Evolutionary conservation across 2,797 vertebrate genomes (phyloP).

Genomic region (Falco columbarius): DNA sequence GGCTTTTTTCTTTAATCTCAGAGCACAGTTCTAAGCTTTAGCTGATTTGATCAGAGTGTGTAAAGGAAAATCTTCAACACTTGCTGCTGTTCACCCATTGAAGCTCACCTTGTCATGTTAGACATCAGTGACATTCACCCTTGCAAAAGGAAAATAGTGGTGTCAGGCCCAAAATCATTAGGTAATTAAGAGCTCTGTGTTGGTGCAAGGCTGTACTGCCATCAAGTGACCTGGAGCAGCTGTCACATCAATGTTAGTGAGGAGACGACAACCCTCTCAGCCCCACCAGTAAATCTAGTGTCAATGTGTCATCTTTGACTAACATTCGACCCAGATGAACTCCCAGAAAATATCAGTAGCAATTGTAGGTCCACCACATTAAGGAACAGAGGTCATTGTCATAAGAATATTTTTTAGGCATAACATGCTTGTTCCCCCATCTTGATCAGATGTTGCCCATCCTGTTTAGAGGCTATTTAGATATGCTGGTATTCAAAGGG

Average conservation of each 20-base stretch:
- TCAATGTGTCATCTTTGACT: background rate
- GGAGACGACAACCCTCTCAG: background rate
- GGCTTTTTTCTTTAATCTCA: background rate
- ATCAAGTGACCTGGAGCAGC: background rate
- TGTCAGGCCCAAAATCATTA: background rate
- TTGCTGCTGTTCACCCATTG: background rate
- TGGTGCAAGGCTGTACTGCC: accelerated
- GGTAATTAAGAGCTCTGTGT: background rate
- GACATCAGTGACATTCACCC: background rate
- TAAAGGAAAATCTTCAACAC: background rate
- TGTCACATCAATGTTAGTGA: background rate
- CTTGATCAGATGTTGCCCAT: background rate
- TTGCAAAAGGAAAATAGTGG: background rate
- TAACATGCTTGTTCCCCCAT: background rate
- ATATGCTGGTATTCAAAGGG: background rate
- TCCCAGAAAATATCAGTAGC: background rate
- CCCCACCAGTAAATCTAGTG: background rate
- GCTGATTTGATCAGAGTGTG: background rate
- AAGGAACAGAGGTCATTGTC: background rate
- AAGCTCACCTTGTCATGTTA: background rate
- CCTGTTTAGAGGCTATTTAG: background rate
- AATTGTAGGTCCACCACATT: background rate
- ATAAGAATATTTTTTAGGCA: background rate
- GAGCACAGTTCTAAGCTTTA: background rate
- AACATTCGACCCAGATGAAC: background rate